Evolutionary conservation across 1,140 invertebrate genomes (phyloP).

Genomic region (Portunus trituberculatus): DNA sequence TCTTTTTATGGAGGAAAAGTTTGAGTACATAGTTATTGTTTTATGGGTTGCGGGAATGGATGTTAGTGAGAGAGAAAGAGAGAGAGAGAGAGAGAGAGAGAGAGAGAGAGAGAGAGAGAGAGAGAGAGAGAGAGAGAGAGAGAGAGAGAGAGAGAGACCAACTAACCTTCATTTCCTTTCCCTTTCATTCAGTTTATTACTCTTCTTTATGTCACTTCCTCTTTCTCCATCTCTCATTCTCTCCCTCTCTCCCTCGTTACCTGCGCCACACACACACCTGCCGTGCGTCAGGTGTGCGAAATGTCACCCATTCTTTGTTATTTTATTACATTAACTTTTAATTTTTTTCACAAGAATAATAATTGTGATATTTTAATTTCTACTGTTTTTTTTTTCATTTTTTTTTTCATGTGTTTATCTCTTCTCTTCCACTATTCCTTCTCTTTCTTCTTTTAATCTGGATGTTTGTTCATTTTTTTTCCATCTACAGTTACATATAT

Average conservation of each 20-base stretch:
- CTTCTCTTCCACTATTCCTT: too few relatives aligned
- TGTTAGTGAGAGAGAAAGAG: too few relatives aligned
- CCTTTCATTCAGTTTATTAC: not conserved
- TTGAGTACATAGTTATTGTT: too few relatives aligned
- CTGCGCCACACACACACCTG: slow-evolving; percentile 89
- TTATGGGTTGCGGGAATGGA: too few relatives aligned
- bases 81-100: not conserved
- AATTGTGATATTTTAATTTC: too few relatives aligned
- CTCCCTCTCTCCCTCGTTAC: slow-evolving; percentile 87
- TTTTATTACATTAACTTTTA: not conserved
- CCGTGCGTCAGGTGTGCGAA: slow-evolving; percentile 86
- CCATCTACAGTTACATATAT: too few relatives aligned
- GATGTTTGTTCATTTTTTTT: too few relatives aligned
- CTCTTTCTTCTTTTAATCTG: too few relatives aligned
- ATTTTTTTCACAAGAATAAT: too few relatives aligned
- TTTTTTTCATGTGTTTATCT: too few relatives aligned
- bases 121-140: slow-evolving; percentile 29
- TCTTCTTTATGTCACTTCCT: not conserved
- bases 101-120: slow-evolving; percentile 29
- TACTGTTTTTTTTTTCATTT: too few relatives aligned
- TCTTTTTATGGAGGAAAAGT: too few relatives aligned
- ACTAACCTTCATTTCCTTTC: not conserved
- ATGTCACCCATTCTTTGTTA: not conserved
- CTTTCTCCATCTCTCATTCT: slow-evolving; percentile 84
- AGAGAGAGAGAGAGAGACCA: not conserved